Evolutionary conservation across 2,113 vertebrate genomes (phyloP).

Genomic region (Asarcornis scutulata): DNA sequence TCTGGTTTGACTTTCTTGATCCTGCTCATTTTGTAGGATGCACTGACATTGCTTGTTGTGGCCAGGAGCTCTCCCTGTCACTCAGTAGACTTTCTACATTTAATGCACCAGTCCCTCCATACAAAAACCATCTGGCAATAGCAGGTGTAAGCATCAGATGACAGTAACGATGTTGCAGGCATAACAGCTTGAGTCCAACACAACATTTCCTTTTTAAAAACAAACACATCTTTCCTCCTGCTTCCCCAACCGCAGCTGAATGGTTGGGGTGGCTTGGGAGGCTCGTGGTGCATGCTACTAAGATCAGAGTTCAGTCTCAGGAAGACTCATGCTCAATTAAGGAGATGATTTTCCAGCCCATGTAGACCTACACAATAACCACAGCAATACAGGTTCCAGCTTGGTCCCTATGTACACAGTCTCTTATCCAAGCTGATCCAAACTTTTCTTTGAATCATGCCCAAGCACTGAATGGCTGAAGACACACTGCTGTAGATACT

Average conservation of each 20-base stretch:
- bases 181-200: background rate
- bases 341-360: background rate
- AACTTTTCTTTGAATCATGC: background rate
- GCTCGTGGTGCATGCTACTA: background rate
- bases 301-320: background rate
- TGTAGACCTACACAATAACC: background rate
- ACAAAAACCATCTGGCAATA: background rate
- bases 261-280: background rate
- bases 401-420: background rate
- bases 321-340: background rate
- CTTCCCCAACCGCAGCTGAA: background rate
- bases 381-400: background rate
- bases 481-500: background rate
- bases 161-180: rapidly evolving
- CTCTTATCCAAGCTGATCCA: background rate
- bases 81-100: background rate
- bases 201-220: background rate
- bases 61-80: background rate
- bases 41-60: background rate
- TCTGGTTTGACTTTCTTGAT: background rate
- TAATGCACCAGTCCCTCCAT: background rate
- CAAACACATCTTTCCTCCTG: background rate
- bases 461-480: background rate
- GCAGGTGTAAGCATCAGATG: background rate
- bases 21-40: background rate